Percentiles rank a stretch among this genome's conserved stretches.
Evolutionary conservation across 2,888 invertebrate species (phyloP).

Genomic region (Gandaritis pyraliata): DNA sequence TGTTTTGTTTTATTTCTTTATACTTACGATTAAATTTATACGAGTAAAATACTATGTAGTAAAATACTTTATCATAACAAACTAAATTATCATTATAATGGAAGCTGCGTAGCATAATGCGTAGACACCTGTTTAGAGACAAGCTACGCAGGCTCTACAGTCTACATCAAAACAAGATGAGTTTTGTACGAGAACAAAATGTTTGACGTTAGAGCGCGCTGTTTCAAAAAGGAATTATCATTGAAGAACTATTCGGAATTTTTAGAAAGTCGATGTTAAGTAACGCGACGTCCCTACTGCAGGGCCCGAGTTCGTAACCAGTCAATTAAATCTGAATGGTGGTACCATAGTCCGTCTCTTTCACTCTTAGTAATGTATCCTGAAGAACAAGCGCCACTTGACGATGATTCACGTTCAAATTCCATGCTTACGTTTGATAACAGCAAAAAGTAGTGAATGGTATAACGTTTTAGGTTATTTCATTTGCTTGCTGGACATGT

Average conservation of each 20-base stretch:
- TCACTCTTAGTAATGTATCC: slow-evolving; percentile 70
- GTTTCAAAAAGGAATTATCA: slow-evolving; percentile 66
- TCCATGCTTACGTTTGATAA: slow-evolving; percentile 82
- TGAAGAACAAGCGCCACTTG: slow-evolving; percentile 79
- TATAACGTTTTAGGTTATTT: slow-evolving; percentile 72
- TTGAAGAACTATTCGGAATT: slow-evolving; percentile 73
- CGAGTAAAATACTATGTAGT: too few relatives aligned
- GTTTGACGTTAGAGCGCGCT: slow-evolving; percentile 48
- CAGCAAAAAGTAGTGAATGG: slow-evolving; percentile 78
- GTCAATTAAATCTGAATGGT: slow-evolving; percentile 82
- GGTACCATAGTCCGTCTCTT: slow-evolving; percentile 74
- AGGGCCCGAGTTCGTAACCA: slow-evolving; percentile 81
- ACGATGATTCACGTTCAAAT: slow-evolving; percentile 81
- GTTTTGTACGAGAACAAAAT: slow-evolving; percentile 39
- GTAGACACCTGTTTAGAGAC: slow-evolving; percentile 29
- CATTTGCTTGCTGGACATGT: slow-evolving; percentile 67
- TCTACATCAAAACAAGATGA: slow-evolving; percentile 39
- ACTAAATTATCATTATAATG: slow-evolving; percentile 9
- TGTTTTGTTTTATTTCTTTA: slow-evolving; percentile 9
- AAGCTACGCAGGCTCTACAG: slow-evolving; percentile 40
- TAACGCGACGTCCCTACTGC: slow-evolving; percentile 77
- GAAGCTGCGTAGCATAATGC: slow-evolving; percentile 26
- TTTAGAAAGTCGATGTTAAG: slow-evolving; percentile 80
- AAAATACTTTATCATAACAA: slow-evolving; percentile 12
- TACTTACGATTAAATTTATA: too few relatives aligned